Base-by-base conservation (phyloP, 2,113 vertebrate genomes). In the Cnemophilus loriae region DNA sequence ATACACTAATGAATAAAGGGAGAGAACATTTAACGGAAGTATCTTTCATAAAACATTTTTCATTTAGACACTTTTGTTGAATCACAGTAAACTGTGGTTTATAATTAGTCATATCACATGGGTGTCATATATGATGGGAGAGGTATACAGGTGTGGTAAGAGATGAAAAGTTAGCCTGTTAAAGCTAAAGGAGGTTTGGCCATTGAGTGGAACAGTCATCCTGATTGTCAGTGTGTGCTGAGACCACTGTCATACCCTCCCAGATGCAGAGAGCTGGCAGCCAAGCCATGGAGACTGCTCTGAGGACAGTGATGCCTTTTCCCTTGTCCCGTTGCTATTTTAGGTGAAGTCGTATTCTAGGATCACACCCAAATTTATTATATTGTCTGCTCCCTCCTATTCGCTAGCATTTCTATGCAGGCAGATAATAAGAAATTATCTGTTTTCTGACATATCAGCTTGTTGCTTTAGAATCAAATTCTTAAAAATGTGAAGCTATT, bases 201-300 rank as follows among this genome's bases (percentile, higher is more conserved):
- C 20, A 5, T 9, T 44, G 42, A 46, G 28, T 61, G 9, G 23
- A 64, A 16, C 5, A 60, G 7, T 61, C 33, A 42, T 26, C 22
- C 55, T 65, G 30, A 27, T n/a, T 28, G 21, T 22, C 47, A 41
- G 7, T 52, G 35, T n/a, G 53, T 60, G 41, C n/a, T 59, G 39
- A 91, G 57, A 28, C 11, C 3, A 0, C 44, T 77, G 1, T 27
- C 13, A 7, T 7, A 32, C 6, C 37, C 18, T 52, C 13, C 11
- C 39, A 55, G 47, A 18, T 11, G 22, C n/a, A 16, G 28, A n/a
- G 35, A 52, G 19, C 18, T 50, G 42, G 32, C 33, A 74, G 46
- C 19, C 46, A 56, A 30, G 44, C 42, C 57, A 5, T 4, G 42
- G 61, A 50, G 12, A 26, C 21, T 64, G 18, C 23, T 63, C 23